Percentiles rank a stretch among this genome's conserved stretches.
phyloP scores from a whole-genome alignment of 2,797 vertebrate species.

The Syndactyla subalaris region DNA sequence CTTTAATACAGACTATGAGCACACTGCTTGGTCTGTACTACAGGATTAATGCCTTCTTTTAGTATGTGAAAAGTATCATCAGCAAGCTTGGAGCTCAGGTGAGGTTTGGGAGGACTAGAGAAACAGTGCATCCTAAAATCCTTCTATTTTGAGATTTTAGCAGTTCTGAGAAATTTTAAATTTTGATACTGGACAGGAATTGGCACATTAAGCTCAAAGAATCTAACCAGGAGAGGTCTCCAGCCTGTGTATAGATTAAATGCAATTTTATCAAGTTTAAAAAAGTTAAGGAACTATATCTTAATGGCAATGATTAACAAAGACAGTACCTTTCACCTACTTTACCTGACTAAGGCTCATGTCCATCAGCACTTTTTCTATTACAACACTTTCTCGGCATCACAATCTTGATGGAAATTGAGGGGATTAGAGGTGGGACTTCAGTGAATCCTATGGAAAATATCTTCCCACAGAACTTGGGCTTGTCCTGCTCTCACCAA shows the following conservation, averaged over 20 bases:
- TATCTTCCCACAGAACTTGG: neutral
- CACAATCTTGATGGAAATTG: neutral
- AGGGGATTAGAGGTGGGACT: conserved; percentile 15
- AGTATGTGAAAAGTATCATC: neutral
- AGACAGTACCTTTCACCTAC: conserved; percentile 9
- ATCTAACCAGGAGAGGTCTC: neutral
- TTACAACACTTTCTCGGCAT: neutral
- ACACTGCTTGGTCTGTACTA: neutral
- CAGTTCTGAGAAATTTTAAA: conserved; percentile 16
- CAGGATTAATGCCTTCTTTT: neutral
- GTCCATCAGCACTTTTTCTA: neutral
- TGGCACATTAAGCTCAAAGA: neutral
- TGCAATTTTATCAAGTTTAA: conserved; percentile 20
- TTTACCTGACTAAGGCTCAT: neutral
- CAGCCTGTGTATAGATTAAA: neutral
- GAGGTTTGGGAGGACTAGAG: neutral
- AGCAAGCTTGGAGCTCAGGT: neutral
- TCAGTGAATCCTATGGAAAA: neutral
- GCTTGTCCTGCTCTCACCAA: neutral
- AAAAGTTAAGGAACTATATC: conserved; percentile 10
- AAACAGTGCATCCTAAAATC: neutral
- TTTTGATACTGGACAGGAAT: conserved; percentile 51
- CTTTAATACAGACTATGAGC: neutral
- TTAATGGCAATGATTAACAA: conserved; percentile 26
- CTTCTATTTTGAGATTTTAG: conserved; percentile 11